Evolutionary conservation across 1,140 invertebrate species (phyloP), one percentile per base, ranked within the genome.

Genomic region (Polypedilum pembai): DNA sequence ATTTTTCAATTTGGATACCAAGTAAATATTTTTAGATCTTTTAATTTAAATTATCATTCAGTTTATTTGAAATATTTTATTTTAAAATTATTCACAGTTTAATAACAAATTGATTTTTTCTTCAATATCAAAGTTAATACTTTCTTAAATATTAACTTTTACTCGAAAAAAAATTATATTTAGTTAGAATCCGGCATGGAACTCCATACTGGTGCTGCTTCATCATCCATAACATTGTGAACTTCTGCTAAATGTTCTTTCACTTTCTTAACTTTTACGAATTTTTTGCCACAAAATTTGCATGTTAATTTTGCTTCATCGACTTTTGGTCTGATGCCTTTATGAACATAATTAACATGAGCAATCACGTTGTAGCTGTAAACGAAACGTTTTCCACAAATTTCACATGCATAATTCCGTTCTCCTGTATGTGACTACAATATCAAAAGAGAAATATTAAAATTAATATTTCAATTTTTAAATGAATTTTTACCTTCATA

Each of bases 361-460:
- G 65, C 65, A 7, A 21, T 69, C 2, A 69, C 65, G 20, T 69
- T 69, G 20, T 69, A 69, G 5, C 65, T 69, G 20, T 69, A 69
- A 20, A 69, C 17, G 10, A 69, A 69, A 10, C 65, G 15, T 18
- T 69, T 69, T 20, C 90, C 91, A 79, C 95, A 97, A 24, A 91
- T 87, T 21, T 89, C 88, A 80, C 94, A 97, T 41, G 89, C 87
- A 79, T 90, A 95, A 0, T 94, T 69, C 1, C 65, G 65, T 69
- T 69, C 17, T 10, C 65, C 65, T 20, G 65, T 69, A 18, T 69
- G 65, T 5, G 17, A 20, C 20, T 33, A 5, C 1, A 33, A 33
- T 3, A 33, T 33, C 1, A 33, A 33, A 33, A 33, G 5, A 3
- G 5, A 33, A 3, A 3, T 33, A 3, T 33, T 33, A 1, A 33